These are phyloP conservation scores for Sebastes steindachneri DNA, from an alignment of 2,797 vertebrate genomes.

Conservation along the genomic window DNA sequence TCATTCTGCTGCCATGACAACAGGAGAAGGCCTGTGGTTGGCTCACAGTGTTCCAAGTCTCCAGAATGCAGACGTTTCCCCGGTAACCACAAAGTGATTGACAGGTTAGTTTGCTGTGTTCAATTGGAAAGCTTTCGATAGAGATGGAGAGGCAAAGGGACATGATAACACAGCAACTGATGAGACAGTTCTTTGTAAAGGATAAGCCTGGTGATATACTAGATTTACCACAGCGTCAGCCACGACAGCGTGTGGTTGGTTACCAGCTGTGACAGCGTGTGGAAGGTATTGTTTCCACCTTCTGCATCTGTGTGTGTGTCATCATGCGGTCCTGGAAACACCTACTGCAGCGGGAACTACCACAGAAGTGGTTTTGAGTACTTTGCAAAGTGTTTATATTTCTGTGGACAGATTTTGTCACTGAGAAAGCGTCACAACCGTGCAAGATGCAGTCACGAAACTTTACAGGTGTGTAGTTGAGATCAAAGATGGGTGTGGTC, in stretches of 20 bases:
- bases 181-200: background rate
- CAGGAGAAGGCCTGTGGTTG: background rate
- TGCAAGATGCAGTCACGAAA: background rate
- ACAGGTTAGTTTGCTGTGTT: background rate
- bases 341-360: background rate
- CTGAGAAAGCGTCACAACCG: background rate
- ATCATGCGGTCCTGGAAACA: background rate
- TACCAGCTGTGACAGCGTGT: background rate
- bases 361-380: background rate
- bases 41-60: background rate
- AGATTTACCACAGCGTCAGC: background rate
- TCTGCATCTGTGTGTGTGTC: background rate
- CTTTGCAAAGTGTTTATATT: background rate
- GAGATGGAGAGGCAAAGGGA: background rate
- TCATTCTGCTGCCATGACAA: slow-evolving; percentile 42
- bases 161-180: background rate
- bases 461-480: background rate
- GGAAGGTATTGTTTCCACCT: background rate
- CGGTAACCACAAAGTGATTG: background rate
- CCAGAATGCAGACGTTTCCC: background rate
- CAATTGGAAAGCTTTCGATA: background rate
- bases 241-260: background rate
- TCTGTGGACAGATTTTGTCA: too few species aligned
- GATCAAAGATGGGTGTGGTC: too few species aligned
- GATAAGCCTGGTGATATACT: background rate